phyloP scores from a whole-genome alignment of 2,113 vertebrate species.

The Xiphias gladius region DNA sequence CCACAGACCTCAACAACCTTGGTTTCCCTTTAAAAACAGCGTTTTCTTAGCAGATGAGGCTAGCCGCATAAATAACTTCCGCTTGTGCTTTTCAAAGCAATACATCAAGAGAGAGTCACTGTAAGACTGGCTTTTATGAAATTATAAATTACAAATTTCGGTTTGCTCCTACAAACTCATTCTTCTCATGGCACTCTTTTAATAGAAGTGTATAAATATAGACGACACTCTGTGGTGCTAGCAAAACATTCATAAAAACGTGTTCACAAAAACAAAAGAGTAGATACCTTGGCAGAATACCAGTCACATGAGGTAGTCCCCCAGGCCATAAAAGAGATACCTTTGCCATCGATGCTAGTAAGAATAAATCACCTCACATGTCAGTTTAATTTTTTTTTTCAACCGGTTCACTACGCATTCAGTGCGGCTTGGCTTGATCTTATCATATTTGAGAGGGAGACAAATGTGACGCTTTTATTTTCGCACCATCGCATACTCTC shows the following conservation, averaged over 20 bases:
- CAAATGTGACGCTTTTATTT: constrained; percentile 40
- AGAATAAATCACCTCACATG: not conserved
- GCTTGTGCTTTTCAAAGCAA: constrained; percentile 64
- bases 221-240: not conserved
- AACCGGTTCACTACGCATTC: not conserved
- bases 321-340: not conserved
- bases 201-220: not conserved
- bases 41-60: constrained; percentile 53
- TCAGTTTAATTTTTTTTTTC: not conserved
- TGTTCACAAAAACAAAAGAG: not conserved
- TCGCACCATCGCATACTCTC: not conserved
- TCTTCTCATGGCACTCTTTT: not conserved
- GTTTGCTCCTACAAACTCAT: not conserved
- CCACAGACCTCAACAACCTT: constrained; percentile 80
- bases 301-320: too few species aligned
- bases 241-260: not conserved
- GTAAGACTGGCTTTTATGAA: not conserved
- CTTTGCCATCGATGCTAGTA: not conserved
- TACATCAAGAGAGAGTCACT: accelerated
- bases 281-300: not conserved
- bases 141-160: not conserved
- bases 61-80: constrained; percentile 37
- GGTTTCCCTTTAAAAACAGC: constrained; percentile 81
- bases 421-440: not conserved
- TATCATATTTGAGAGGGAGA: not conserved